Conservation (phyloP, 2,888 invertebrate species). For the Drosophila multiciliata region DNA sequence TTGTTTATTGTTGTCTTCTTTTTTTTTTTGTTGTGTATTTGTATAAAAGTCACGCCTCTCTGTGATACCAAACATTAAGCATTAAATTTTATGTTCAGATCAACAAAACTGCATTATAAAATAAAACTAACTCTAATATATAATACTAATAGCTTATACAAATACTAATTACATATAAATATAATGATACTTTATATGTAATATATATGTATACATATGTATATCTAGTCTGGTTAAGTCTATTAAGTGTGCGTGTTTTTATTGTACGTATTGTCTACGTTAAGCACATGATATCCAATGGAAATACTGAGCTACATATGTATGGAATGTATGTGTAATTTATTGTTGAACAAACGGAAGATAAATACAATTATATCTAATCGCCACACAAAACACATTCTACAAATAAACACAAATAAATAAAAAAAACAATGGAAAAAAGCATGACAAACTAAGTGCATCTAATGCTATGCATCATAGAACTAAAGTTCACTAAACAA, state of each 20-base stretch:
- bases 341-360: constrained; percentile 41
- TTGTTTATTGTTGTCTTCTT: constrained; percentile 20
- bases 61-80: constrained; percentile 83
- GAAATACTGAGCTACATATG: constrained; percentile 50
- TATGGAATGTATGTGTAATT: constrained; percentile 39
- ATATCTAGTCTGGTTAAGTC: constrained; percentile 56
- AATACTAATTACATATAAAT: constrained; percentile 34
- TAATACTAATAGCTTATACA: constrained; percentile 31
- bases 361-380: constrained; percentile 31
- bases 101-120: constrained; percentile 68
- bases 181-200: constrained; percentile 33
- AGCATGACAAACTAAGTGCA: constrained; percentile 73
- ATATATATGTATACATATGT: constrained; percentile 26
- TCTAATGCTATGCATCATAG: constrained; percentile 67
- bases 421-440: constrained; percentile 36
- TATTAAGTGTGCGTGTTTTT: constrained; percentile 74
- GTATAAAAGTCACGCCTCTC: constrained; percentile 83
- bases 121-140: constrained; percentile 28
- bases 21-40: constrained; percentile 59
- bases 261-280: constrained; percentile 69
- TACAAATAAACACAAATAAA: constrained; percentile 6
- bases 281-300: constrained; percentile 63
- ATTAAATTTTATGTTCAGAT: constrained; percentile 78
- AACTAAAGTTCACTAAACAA: constrained; percentile 64
- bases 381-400: constrained; percentile 7